Evolutionary conservation across 1,140 invertebrate species (phyloP).

Genomic region (Drosophila triauraria): DNA sequence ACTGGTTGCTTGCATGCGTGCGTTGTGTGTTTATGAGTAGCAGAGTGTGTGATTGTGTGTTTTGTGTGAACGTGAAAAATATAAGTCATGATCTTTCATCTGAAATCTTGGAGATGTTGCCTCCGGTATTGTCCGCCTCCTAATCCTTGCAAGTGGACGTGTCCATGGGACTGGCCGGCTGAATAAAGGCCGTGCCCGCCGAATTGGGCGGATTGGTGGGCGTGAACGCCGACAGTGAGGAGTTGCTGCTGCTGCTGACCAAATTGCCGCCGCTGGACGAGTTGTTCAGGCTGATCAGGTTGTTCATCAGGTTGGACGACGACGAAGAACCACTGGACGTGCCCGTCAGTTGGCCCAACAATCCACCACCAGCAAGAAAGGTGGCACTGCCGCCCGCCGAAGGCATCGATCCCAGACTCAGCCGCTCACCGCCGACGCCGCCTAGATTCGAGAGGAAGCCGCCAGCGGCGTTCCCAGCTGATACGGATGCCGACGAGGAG

Average conservation of each 20-base stretch:
- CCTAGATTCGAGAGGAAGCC: conserved; percentile 70
- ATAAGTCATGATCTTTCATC: conserved; percentile 50
- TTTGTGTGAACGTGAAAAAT: conserved; percentile 51
- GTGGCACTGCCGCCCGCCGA: conserved; percentile 49
- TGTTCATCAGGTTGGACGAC: conserved; percentile 76
- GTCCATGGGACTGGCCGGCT: conserved; percentile 90
- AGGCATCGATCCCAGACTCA: conserved; percentile 58
- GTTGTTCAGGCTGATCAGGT: conserved; percentile 69
- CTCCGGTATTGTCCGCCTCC: conserved; percentile 20
- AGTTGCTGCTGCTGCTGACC: conserved; percentile 71
- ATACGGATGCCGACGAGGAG: conserved; percentile 35
- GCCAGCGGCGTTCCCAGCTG: conserved; percentile 34
- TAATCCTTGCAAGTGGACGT: conserved; percentile 86
- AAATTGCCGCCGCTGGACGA: conserved; percentile 78
- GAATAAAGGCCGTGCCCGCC: conserved; percentile 81
- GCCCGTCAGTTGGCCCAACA: conserved; percentile 57
- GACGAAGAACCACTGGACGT: conserved; percentile 62
- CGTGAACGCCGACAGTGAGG: conserved; percentile 78
- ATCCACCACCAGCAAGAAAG: conserved; percentile 62
- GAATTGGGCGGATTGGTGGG: conserved; percentile 76
- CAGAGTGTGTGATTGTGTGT: conserved; percentile 38
- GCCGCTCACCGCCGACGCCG: conserved; percentile 50
- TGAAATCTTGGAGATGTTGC: conserved; percentile 3
- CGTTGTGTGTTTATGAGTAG: conserved; percentile 55
- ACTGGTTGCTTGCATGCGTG: conserved; percentile 72